These are phyloP conservation scores for Zaprionus tsacasi DNA, from an alignment of 1,140 invertebrate genomes.

Conservation along the genomic window DNA sequence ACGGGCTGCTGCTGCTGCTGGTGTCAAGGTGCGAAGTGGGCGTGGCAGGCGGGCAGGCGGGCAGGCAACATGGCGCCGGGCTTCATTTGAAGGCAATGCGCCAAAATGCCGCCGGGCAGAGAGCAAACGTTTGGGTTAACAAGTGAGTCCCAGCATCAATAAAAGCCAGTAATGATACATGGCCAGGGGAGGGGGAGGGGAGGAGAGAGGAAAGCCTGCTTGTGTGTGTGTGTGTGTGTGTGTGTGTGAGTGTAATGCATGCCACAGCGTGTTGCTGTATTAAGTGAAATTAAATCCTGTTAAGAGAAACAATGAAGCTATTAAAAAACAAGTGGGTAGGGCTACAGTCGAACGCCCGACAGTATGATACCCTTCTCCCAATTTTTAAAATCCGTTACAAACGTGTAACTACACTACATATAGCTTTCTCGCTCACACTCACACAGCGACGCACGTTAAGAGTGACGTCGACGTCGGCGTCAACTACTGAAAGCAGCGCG, in stretches of 20 bases:
- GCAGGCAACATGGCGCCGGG: slow-evolving; percentile 10
- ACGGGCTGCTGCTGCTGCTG: neutral
- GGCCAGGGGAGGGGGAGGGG: neutral
- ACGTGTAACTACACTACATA: no score
- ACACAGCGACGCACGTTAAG: no score
- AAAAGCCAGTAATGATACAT: slow-evolving; percentile 57
- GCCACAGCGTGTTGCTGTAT: slow-evolving; percentile 55
- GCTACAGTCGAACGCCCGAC: no score
- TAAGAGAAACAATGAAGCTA: slow-evolving; percentile 80
- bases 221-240: slow-evolving; percentile 17
- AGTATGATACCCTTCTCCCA: no score
- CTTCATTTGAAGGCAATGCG: slow-evolving; percentile 47
- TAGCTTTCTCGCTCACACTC: no score
- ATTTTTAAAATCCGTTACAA: no score
- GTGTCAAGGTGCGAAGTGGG: neutral
- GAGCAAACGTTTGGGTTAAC: slow-evolving; percentile 59
- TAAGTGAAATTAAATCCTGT: slow-evolving; percentile 81
- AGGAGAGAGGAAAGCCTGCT: neutral
- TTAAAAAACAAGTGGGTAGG: no score
- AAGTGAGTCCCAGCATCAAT: slow-evolving; percentile 58
- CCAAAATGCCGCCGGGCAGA: slow-evolving; percentile 71
- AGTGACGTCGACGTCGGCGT: no score
- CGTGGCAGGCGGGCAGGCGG: neutral
- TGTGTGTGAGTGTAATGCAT: slow-evolving; percentile 42
- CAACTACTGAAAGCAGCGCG: no score